Conservation (phyloP, 2,888 invertebrate species). For the Pheosia tremula region DNA sequence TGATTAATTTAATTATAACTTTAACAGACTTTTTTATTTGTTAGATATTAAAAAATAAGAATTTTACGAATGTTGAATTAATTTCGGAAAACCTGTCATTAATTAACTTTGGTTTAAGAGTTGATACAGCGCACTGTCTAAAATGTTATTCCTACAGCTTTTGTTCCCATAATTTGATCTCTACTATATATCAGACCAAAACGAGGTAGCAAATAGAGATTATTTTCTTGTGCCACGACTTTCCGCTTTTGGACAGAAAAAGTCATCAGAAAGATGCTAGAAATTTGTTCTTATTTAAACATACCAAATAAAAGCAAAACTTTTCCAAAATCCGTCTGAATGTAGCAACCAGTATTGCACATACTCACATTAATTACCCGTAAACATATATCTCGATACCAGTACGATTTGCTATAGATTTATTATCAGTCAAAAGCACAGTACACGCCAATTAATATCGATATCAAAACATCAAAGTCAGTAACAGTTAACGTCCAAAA, state of each 20-base stretch:
- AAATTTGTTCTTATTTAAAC: no score
- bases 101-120: neutral
- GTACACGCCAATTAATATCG: slow-evolving; percentile 61
- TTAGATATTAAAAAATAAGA: neutral
- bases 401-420: slow-evolving; percentile 42
- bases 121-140: neutral
- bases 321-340: no score
- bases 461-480: slow-evolving; percentile 62
- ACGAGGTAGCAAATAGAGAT: no score
- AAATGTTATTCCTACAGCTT: neutral
- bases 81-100: neutral
- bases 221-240: no score
- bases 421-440: slow-evolving; percentile 53
- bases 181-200: no score
- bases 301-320: no score
- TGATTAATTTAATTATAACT: neutral
- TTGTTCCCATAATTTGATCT: neutral
- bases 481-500: slow-evolving; percentile 52
- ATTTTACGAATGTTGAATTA: neutral
- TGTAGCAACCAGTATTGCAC: neutral
- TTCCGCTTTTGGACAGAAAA: no score
- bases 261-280: no score
- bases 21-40: neutral
- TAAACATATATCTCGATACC: slow-evolving; percentile 6
- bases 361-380: neutral